Evolutionary conservation across 1,140 invertebrate genomes (phyloP).

Genomic region (Trichonephila clavata): DNA sequence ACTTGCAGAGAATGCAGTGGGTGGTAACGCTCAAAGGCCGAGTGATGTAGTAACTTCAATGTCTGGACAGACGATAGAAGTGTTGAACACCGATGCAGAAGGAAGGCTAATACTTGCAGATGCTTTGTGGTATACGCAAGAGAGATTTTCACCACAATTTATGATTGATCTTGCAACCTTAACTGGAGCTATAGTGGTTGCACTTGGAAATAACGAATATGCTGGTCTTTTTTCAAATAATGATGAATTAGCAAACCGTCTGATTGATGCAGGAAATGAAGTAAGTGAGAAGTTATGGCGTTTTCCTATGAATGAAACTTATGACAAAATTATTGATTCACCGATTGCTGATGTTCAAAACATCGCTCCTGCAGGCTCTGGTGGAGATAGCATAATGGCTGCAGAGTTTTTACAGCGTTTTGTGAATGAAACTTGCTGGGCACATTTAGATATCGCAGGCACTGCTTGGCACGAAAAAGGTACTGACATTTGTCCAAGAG

Average conservation of each 20-base stretch:
- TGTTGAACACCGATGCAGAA: constrained; percentile 96
- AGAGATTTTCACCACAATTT: not conserved
- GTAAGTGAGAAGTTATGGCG: not conserved
- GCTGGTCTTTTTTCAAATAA: constrained; percentile 1
- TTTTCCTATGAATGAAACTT: not conserved
- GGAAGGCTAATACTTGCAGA: constrained; percentile 90
- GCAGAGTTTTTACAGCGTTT: not conserved
- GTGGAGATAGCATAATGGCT: not conserved
- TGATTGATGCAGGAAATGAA: not conserved
- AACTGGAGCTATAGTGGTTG: no score
- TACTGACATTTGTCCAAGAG: no score
- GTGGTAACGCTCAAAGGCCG: constrained; percentile 88
- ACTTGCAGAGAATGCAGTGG: constrained; percentile 93
- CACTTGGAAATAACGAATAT: not conserved
- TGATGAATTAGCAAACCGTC: not conserved
- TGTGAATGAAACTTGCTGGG: not conserved
- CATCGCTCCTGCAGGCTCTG: not conserved
- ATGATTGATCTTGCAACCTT: no score
- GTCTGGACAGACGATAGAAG: constrained; percentile 93
- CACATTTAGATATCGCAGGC: no score
- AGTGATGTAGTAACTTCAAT: constrained; percentile 95
- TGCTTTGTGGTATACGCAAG: not conserved
- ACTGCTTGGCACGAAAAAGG: no score
- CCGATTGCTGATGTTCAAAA: not conserved
- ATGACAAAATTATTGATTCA: not conserved